Conservation (phyloP, 2,113 vertebrate species). For the Bolborhynchus lineola region DNA sequence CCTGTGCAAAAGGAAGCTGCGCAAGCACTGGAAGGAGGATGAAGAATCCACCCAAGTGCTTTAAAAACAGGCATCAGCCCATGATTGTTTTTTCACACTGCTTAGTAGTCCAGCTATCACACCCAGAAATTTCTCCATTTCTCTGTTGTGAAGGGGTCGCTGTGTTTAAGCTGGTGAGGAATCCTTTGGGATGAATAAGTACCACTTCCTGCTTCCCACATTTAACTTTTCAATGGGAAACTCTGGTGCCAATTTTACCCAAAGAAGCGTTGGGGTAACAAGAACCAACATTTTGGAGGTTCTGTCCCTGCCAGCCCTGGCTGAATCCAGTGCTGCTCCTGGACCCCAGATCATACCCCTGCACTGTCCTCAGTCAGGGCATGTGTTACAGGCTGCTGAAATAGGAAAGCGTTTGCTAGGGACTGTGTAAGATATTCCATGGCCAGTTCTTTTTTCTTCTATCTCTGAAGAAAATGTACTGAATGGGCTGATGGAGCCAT, state of each 20-base stretch:
- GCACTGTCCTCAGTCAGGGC: not conserved
- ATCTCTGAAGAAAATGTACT: not conserved
- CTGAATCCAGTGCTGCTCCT: fast-evolving
- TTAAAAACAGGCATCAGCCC: not conserved
- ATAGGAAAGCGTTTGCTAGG: not conserved
- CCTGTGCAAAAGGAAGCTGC: not conserved
- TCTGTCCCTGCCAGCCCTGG: not conserved
- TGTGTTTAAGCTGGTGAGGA: not conserved
- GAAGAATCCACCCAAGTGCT: not conserved
- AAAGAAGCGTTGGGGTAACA: not conserved
- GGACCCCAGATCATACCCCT: not conserved
- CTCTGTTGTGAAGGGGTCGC: not conserved
- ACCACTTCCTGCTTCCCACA: not conserved
- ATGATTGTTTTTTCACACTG: not conserved
- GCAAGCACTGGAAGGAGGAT: not conserved
- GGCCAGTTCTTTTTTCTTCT: not conserved
- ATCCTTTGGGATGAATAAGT: not conserved
- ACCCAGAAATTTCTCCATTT: not conserved
- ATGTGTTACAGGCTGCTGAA: not conserved
- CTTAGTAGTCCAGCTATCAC: not conserved
- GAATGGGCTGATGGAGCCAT: not conserved
- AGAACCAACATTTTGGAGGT: not conserved
- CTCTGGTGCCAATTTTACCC: not conserved
- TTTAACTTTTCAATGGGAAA: not conserved
- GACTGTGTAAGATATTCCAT: not conserved